Evolutionary conservation across 2,113 vertebrate species (phyloP).

Genomic region (Gymnarchus niloticus): DNA sequence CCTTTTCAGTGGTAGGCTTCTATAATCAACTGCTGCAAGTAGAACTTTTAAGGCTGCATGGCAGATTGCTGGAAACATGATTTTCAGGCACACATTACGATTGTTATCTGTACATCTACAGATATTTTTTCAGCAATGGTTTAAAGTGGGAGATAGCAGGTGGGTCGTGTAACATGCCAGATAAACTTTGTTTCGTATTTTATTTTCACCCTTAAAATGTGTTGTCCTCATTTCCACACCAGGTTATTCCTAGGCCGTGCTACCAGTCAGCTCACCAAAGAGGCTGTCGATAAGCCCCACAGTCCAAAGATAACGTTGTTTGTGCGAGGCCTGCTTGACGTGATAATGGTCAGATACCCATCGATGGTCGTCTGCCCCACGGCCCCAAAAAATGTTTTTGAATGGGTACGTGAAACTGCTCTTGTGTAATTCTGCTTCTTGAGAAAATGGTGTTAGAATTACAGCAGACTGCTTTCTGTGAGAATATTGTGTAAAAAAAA

Average conservation of each 20-base stretch:
- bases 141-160: not conserved
- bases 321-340: not conserved
- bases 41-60: too few relatives aligned
- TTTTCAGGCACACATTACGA: not conserved
- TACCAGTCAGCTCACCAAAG: not conserved
- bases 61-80: too few relatives aligned
- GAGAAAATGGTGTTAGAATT: not conserved
- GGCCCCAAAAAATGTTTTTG: not conserved
- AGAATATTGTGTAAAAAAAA: not conserved
- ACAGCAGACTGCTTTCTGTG: not conserved
- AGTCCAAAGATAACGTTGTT: constrained; percentile 17
- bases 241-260: not conserved
- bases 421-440: not conserved
- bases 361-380: not conserved
- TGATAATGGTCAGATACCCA: constrained; percentile 18
- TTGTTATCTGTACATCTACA: too few relatives aligned
- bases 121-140: not conserved
- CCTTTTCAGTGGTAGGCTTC: constrained; percentile 1
- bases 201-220: not conserved
- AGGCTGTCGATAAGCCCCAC: not conserved
- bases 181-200: not conserved
- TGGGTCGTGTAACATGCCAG: not conserved
- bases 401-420: not conserved
- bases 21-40: too few relatives aligned
- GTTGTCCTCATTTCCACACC: not conserved